Evolutionary conservation across 2,113 vertebrate genomes (phyloP), one percentile per base, ranked within the genome.

Genomic region (Australoheros scitulus): DNA sequence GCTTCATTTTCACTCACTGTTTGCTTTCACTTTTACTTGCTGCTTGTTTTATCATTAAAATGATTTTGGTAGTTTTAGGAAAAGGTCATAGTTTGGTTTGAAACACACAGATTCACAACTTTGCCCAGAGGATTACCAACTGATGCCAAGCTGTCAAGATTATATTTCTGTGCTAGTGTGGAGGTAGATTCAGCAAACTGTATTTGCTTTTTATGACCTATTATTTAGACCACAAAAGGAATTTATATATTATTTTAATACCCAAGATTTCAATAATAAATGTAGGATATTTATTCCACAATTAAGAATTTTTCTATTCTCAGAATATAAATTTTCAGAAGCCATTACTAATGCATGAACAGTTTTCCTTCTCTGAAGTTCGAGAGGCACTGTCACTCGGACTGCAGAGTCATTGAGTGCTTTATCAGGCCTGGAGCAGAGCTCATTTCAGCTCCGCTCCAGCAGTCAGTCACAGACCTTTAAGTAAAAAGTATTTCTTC

Each of bases 341-440:
- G 15, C 17, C 4, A 32, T 50, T 3, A 47, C 22, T 50, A 61
- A 29, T 52, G 43, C 36, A 34, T 52, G n/a, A 0, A 61, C 41
- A 52, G 76, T 61, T 61, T 1, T 61, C 20, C 10, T 52, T 11
- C 20, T 52, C 11, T 11, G 34, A 2, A 72, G 61, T 61, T 2
- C 36, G 14, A 0, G 3, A 29, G 22, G 43, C 52, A 41, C n/a
- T 32, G 32, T 58, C 50, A 34, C 5, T 32, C 18, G 38, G 34
- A 59, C 5, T 29, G 36, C 59, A 38, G 29, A 61, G 29, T 50
- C 15, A 11, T 5, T 34, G 36, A 11, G 43, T 36, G 61, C 50
- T 61, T 81, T 77, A 64, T 81, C 78, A 55, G 74, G 17, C n/a
- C 24, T 64, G 50, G 34, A 55, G 36, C 75, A 82, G 64, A 79